Evolutionary conservation across 2,113 vertebrate species (phyloP), one percentile per base, ranked within the genome.

Genomic region (Sinocyclocheilus grahami): DNA sequence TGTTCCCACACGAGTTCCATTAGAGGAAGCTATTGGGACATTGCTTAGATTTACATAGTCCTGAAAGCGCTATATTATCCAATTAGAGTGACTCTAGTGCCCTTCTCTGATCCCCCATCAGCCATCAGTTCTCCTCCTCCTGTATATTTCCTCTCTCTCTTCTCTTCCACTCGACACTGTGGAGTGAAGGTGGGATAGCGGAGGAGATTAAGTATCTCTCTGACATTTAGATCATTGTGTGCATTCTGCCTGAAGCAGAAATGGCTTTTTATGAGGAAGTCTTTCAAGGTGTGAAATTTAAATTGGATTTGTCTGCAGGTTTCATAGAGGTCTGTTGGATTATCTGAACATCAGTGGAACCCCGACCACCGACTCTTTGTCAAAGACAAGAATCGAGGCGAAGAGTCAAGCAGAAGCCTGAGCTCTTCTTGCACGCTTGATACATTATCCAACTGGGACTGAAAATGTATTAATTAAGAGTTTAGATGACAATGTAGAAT

Each of bases 221-320:
- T 83, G 87, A 85, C 78, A 79, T 87, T 90, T 72, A 83, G 58
- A 80, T 69, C 71, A 82, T 65, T 85, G 69, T 85, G 33, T 82
- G 79, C 77, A 46, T 83, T 62, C 85, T 77, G 69, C 63, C 65
- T 3, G 69, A 37, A 87, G 14, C 13, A 79, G 1, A 87, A 79
- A 88, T 46, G 48, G 74, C 22, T 71, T 84, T 67, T 67, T 65
- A 74, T 5, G 55, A 39, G 62, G 71, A 24, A 65, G 48, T 18
- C 24, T 77, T 82, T 78, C 42, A 74, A 51, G 65, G 84, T 82
- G 51, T 71, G 78, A 69, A 78, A 39, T 78, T 86, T 86, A 39
- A 83, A 86, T 58, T 16, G 42, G 75, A 75, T 86, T 79, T 80
- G 85, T 84, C 78, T 72, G 27, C 46, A 30, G 67, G 48, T 24